Percentiles rank a stretch among this genome's conserved stretches.
Conservation (phyloP, 2,113 vertebrate species). For the Salvator merianae region DNA sequence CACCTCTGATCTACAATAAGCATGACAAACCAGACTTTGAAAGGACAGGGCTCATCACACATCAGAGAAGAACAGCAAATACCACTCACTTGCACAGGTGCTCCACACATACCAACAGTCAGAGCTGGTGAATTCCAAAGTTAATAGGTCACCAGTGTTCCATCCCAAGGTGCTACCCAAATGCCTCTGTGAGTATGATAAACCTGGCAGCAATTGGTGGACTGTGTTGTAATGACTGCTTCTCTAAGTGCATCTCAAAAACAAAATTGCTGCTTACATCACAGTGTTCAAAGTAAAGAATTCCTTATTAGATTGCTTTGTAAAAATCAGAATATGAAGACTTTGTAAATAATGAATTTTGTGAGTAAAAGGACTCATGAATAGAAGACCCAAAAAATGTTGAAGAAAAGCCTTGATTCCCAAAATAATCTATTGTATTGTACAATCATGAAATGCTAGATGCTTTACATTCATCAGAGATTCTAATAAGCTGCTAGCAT, state of each 20-base stretch:
- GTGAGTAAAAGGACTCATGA: not conserved
- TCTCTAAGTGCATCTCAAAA: not conserved
- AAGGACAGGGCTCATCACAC: too few relatives aligned
- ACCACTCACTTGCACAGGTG: too few relatives aligned
- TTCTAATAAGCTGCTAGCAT: not conserved
- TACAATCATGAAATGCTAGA: not conserved
- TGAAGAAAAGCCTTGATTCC: not conserved
- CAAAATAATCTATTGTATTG: not conserved
- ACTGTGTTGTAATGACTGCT: too few relatives aligned
- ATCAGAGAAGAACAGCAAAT: too few relatives aligned
- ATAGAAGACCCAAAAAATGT: not conserved
- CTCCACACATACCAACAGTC: too few relatives aligned
- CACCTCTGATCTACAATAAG: too few relatives aligned
- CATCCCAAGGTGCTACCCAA: too few relatives aligned
- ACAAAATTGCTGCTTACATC: not conserved
- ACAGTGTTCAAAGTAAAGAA: not conserved
- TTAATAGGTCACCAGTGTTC: too few relatives aligned
- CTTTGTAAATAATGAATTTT: not conserved
- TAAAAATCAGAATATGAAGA: not conserved
- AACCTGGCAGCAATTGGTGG: too few relatives aligned
- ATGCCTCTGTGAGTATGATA: too few relatives aligned
- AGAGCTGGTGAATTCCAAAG: too few relatives aligned
- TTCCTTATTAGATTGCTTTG: not conserved
- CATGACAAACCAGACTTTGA: too few relatives aligned
- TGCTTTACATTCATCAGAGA: not conserved